These are phyloP conservation scores for Morpho achilles DNA, from an alignment of 2,888 invertebrate genomes.

Conservation along the genomic window DNA sequence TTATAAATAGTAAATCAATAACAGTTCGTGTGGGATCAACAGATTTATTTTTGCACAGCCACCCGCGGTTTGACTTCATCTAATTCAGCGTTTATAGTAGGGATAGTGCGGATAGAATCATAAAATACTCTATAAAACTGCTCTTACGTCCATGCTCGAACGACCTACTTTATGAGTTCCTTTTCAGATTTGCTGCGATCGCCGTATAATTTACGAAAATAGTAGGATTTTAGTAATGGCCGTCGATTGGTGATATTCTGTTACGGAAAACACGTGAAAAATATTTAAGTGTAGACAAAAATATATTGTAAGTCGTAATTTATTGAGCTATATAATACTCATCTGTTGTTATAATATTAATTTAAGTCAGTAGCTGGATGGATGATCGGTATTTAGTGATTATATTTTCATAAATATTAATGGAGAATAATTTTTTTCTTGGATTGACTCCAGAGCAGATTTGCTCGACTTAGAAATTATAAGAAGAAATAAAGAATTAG, in stretches of 20 bases:
- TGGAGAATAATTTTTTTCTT: too few relatives aligned
- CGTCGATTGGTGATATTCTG: slow-evolving; percentile 5
- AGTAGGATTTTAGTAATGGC: slow-evolving; percentile 8
- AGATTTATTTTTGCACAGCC: slow-evolving; percentile 25
- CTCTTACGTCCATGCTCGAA: slow-evolving; percentile 54
- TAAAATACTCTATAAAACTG: slow-evolving; percentile 67
- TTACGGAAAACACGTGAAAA: background rate
- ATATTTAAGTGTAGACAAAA: background rate
- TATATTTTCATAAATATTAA: too few relatives aligned
- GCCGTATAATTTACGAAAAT: slow-evolving; percentile 26
- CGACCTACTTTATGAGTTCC: slow-evolving; percentile 51
- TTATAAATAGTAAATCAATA: slow-evolving; percentile 1
- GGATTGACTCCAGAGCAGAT: too few relatives aligned
- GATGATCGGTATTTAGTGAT: too few relatives aligned
- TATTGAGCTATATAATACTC: too few relatives aligned
- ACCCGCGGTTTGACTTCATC: slow-evolving; percentile 47
- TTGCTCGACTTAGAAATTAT: too few relatives aligned
- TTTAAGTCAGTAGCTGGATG: too few relatives aligned
- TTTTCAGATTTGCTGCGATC: slow-evolving; percentile 50
- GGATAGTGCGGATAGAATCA: slow-evolving; percentile 62
- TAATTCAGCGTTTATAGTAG: slow-evolving; percentile 65
- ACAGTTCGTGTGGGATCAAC: slow-evolving; percentile 10
- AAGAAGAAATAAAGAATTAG: too few relatives aligned
- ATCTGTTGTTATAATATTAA: too few relatives aligned
- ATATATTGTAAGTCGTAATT: too few relatives aligned